Evolutionary conservation across 2,888 invertebrate species (phyloP).

Genomic region (Amphipyra tragopoginis): DNA sequence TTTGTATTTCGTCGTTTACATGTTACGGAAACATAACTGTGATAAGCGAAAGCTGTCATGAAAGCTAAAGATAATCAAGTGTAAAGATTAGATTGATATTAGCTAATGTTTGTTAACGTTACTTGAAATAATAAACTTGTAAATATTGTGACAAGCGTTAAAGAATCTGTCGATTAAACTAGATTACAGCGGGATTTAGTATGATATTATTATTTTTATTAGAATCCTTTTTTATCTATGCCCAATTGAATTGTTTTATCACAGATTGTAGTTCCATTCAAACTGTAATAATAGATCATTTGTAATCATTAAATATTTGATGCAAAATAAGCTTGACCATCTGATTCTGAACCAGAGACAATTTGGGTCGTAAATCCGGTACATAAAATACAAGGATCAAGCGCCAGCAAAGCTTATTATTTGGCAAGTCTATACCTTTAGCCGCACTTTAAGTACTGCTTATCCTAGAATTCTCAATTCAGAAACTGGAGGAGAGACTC

Average conservation of each 20-base stretch:
- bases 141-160: conserved; percentile 22
- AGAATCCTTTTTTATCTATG: conserved; percentile 22
- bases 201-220: conserved; percentile 52
- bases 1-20: conserved; percentile 29
- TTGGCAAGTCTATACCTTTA: no score
- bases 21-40: conserved; percentile 14
- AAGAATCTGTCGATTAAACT: conserved; percentile 49
- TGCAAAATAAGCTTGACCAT: conserved; percentile 7
- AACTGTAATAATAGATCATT: conserved; percentile 24
- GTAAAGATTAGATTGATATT: conserved; percentile 14
- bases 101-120: conserved; percentile 10
- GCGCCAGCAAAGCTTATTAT: no score
- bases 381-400: no score
- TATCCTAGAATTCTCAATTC: no score
- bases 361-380: not conserved
- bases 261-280: conserved; percentile 34
- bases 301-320: conserved; percentile 20
- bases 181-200: conserved; percentile 34
- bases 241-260: conserved; percentile 30
- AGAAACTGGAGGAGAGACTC: no score
- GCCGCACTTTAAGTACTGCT: no score
- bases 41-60: conserved; percentile 17
- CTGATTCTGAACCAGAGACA: not conserved
- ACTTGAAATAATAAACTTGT: conserved; percentile 7
- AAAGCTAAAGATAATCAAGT: conserved; percentile 14